Evolutionary conservation across 23 tunicate species (phyloP).

Genomic region (Botrylloides violaceus): DNA sequence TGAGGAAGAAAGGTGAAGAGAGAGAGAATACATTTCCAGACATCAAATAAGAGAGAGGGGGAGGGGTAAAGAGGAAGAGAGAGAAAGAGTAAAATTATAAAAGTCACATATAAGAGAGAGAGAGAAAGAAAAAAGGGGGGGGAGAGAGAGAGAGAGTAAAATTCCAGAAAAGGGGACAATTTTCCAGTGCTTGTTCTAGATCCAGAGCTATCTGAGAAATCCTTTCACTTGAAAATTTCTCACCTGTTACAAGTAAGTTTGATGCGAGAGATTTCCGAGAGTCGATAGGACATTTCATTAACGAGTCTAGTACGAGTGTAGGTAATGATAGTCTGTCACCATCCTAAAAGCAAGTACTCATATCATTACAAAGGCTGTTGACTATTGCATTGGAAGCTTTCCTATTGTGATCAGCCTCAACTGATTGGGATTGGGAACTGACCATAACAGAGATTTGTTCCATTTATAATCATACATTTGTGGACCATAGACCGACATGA

Average conservation of each 20-base stretch:
- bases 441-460: too few species aligned
- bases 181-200: neutral
- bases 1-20: too few species aligned
- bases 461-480: too few species aligned
- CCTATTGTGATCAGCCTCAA: too few species aligned
- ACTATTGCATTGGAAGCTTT: too few species aligned
- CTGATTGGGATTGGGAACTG: too few species aligned
- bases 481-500: too few species aligned
- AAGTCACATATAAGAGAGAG: neutral
- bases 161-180: too few species aligned
- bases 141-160: too few species aligned
- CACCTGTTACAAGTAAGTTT: slow-evolving; percentile 61
- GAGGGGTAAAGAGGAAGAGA: neutral
- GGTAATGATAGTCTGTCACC: slow-evolving; percentile 62
- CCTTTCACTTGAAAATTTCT: neutral
- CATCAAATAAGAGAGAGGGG: neutral
- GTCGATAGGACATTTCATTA: slow-evolving; percentile 56
- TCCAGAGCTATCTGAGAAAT: neutral
- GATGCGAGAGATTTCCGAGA: slow-evolving; percentile 58
- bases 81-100: too few species aligned
- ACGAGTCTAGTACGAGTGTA: slow-evolving; percentile 64
- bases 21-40: neutral
- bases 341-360: slow-evolving; percentile 48
- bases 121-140: neutral
- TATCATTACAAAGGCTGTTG: too few species aligned